Conservation (phyloP, 2,113 vertebrate genomes). For the Setophaga petechia region DNA sequence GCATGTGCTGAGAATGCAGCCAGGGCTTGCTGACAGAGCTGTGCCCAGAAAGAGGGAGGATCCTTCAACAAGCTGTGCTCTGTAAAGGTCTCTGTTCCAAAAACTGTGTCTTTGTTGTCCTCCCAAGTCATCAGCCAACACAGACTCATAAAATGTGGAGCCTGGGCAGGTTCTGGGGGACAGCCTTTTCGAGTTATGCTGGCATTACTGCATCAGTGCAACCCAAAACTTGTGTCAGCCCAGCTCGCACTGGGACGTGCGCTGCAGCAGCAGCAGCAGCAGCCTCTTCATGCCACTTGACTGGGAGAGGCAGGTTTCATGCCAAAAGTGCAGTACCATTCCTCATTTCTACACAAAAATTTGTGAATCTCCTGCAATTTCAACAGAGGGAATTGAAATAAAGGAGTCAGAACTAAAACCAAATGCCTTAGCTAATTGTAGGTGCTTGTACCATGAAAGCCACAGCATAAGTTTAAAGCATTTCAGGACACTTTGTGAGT, state of each 20-base stretch:
- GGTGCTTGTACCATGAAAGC: neutral
- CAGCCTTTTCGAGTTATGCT: rapidly evolving
- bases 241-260: neutral
- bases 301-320: neutral
- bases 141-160: neutral
- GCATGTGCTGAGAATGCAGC: neutral
- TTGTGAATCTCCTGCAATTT: neutral
- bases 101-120: neutral
- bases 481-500: neutral
- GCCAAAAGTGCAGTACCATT: rapidly evolving
- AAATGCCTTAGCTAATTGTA: neutral
- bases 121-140: neutral
- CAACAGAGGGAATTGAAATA: neutral
- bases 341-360: neutral
- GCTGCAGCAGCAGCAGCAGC: neutral
- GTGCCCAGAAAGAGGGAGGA: neutral
- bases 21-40: neutral
- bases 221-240: neutral
- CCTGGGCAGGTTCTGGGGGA: neutral
- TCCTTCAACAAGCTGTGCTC: neutral
- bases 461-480: neutral
- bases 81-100: neutral
- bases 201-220: neutral
- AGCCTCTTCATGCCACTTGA: neutral
- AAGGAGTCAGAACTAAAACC: neutral